Conservation (phyloP, 2,797 vertebrate species). For the Hypotaenidia okinawae region DNA sequence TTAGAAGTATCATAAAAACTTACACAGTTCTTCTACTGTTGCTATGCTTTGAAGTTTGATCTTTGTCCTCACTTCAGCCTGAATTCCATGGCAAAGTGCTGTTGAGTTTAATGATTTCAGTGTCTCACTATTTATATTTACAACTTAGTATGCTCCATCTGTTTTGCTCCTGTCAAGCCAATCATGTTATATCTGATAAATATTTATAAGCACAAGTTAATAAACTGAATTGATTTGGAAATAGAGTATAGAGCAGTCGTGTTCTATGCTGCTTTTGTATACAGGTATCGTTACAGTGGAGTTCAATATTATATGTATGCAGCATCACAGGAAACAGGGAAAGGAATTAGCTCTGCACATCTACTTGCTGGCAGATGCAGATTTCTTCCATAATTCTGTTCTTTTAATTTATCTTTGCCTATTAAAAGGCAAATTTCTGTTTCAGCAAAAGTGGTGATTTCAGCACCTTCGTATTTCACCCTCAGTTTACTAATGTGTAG, state of each 20-base stretch:
- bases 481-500: neutral
- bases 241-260: neutral
- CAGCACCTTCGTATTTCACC: neutral
- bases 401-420: neutral
- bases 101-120: neutral
- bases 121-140: neutral
- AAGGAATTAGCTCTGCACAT: neutral
- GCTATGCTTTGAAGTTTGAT: neutral
- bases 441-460: neutral
- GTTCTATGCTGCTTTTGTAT: neutral
- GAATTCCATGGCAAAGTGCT: neutral
- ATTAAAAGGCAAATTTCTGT: neutral
- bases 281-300: neutral
- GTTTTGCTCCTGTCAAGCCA: constrained; percentile 25
- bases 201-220: constrained; percentile 32
- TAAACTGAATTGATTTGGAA: constrained; percentile 16
- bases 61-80: neutral
- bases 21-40: neutral
- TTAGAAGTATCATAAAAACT: neutral
- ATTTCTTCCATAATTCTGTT: neutral
- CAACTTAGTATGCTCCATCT: neutral
- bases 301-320: neutral
- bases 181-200: constrained; percentile 15
- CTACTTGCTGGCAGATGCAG: neutral
- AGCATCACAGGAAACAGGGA: neutral